Evolutionary conservation across 1,140 invertebrate genomes (phyloP).

Genomic region (Phymastichus coffea): DNA sequence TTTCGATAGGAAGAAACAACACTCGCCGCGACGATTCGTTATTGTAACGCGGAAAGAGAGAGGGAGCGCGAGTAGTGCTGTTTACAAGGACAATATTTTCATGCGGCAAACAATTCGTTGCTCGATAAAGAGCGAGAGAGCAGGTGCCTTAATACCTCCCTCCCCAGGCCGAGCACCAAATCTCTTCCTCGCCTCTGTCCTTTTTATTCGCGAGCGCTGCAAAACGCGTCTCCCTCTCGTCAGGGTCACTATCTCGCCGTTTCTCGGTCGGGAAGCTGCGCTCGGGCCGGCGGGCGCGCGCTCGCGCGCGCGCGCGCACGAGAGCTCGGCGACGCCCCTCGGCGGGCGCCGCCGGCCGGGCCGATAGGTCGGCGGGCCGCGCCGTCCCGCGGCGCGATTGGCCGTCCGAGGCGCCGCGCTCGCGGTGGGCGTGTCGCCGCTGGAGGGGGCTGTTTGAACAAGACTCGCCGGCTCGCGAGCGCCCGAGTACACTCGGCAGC

Average conservation of each 20-base stretch:
- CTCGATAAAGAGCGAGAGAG: constrained; percentile 49
- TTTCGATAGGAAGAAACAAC: constrained; percentile 28
- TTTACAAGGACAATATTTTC: constrained; percentile 58
- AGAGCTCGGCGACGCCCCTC: no score
- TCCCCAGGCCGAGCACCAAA: constrained; percentile 46
- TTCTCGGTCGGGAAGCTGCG: no score
- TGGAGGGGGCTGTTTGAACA: constrained; percentile 55
- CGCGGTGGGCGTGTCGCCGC: not conserved
- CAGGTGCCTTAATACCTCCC: constrained; percentile 38
- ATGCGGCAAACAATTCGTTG: constrained; percentile 55
- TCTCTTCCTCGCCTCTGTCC: constrained; percentile 29
- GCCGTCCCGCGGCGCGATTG: constrained; percentile 15
- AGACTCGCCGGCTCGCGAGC: constrained; percentile 50
- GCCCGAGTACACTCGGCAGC: constrained; percentile 54
- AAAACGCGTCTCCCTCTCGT: not conserved
- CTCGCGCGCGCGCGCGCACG: no score
- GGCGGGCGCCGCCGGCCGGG: constrained; percentile 29
- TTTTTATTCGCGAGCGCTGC: not conserved
- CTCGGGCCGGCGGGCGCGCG: no score
- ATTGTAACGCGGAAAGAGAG: constrained; percentile 42
- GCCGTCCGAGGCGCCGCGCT: not conserved
- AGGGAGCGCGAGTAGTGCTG: constrained; percentile 40
- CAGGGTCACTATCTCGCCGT: no score
- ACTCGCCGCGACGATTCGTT: constrained; percentile 39
- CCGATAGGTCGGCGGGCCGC: constrained; percentile 27